Evolutionary conservation across 2,113 vertebrate species (phyloP).

Genomic region (Cricetomys ansorgei): DNA sequence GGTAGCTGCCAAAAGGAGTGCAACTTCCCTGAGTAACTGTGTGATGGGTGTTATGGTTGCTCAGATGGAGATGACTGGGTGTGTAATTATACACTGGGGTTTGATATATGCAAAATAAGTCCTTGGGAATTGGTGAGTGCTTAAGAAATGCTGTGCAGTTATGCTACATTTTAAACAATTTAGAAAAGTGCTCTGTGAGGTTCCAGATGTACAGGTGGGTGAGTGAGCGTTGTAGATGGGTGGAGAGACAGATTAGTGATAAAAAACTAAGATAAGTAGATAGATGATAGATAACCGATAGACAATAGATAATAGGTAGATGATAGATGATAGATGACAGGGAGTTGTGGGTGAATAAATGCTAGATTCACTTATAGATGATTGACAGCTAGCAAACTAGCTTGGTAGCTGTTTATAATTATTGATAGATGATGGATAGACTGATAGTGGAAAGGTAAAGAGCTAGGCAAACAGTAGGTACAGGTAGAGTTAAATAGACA

Average conservation of each 20-base stretch:
- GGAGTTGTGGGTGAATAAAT: background rate
- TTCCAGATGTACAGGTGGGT: background rate
- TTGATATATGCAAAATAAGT: background rate
- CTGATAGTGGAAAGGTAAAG: background rate
- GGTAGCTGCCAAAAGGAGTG: background rate
- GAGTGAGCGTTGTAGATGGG: too few species aligned
- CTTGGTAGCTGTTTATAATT: background rate
- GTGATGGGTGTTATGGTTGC: background rate
- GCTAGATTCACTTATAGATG: background rate
- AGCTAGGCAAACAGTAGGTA: background rate
- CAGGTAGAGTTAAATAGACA: background rate
- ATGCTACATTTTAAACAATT: background rate
- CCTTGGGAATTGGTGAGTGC: background rate
- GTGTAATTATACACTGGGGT: background rate
- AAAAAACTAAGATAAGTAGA: background rate
- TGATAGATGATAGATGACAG: background rate
- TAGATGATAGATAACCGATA: background rate
- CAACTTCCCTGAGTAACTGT: background rate
- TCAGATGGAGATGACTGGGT: background rate
- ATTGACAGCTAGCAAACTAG: background rate
- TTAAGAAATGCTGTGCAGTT: background rate
- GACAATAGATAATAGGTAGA: background rate
- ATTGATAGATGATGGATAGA: background rate
- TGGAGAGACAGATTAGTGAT: background rate
- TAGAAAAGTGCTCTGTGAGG: background rate